Base-by-base conservation (phyloP, 2,113 vertebrate species). In the Scytalopus superciliaris region DNA sequence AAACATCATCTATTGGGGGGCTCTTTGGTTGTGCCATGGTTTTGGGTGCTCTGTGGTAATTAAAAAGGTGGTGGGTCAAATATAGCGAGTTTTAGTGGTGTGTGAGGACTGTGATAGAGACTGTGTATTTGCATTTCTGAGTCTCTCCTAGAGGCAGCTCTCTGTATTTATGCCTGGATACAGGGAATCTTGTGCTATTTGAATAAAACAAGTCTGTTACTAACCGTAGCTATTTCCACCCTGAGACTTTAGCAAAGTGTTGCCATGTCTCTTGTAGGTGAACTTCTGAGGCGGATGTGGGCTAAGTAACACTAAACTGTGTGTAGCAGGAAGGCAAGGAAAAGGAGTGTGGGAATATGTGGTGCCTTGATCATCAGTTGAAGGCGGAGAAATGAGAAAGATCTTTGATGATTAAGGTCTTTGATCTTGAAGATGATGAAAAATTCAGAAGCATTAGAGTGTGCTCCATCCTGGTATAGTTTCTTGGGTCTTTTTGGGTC, bases 371-470 rank as follows among this genome's bases (percentile, higher is more conserved):
- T 96, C 87, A 87, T 85, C 57, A 69, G 57, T 42, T 87, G 87
- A 85, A 91, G 84, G 87, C 62, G 66, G 74, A 89, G 55, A 57
- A 39, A 89, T 89, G 53, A 87, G 77, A 93, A 78, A n/a, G 17
- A 68, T 64, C 87, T 92, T 90, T 96, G 91, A 92, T 92, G 86
- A 81, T 78, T 72, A 69, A 42, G 49, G 35, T 89, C 72, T 95
- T 95, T 96, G 93, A 88, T 96, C 81, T 82, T 79, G 39, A 79
- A 73, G 18, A n/a, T 42, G 57, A 69, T 85, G 57, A 92, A 86
- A 91, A 90, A 86, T 82, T 87, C 77, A 95, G 87, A 63, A 78
- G 40, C 53, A 10, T 45, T 50, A 50, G 39, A 24, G 18, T 30
- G 23, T 91, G 12, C 30, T 93, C 31, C 14, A 68, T 68, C 74